These are phyloP conservation scores for Caenorhabditis auriculariae DNA, from an alignment of 2,888 invertebrate genomes.

Conservation along the genomic window DNA sequence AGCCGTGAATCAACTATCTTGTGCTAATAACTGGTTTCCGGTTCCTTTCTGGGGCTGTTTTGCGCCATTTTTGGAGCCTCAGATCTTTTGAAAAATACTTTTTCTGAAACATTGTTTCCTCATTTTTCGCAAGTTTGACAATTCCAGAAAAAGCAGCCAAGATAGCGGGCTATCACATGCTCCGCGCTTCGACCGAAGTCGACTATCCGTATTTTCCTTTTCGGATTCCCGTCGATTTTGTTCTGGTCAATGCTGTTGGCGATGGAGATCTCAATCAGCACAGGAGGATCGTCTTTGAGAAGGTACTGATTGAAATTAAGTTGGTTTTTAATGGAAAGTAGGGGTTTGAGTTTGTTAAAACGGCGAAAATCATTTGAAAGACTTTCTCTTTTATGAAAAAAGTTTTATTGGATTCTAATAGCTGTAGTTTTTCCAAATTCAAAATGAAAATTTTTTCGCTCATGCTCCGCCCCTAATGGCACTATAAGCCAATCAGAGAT, in stretches of 20 bases:
- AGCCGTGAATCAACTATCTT: too few relatives aligned
- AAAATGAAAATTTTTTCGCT: too few relatives aligned
- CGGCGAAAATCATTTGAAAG: background rate
- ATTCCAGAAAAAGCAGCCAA: background rate
- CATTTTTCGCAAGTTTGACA: background rate
- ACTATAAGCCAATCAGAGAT: too few relatives aligned
- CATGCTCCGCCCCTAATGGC: too few relatives aligned
- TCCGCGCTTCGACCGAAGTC: conserved; percentile 19
- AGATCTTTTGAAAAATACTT: too few relatives aligned
- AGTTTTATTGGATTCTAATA: too few relatives aligned
- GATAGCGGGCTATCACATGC: conserved; percentile 16
- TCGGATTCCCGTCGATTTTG: conserved; percentile 40
- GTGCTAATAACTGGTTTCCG: too few relatives aligned
- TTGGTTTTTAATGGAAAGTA: conserved; percentile 8
- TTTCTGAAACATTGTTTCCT: background rate
- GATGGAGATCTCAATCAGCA: conserved; percentile 19
- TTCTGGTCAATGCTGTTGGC: conserved; percentile 28
- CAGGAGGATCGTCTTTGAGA: conserved; percentile 14
- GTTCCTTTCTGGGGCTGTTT: too few relatives aligned
- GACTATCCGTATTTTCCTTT: conserved; percentile 52
- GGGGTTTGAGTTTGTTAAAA: conserved; percentile 23
- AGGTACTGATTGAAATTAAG: conserved; percentile 9
- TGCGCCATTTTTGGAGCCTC: too few relatives aligned
- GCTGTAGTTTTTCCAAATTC: too few relatives aligned
- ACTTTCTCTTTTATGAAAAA: too few relatives aligned